Base-by-base conservation (phyloP, 1,140 invertebrate genomes). In the Popillia japonica region DNA sequence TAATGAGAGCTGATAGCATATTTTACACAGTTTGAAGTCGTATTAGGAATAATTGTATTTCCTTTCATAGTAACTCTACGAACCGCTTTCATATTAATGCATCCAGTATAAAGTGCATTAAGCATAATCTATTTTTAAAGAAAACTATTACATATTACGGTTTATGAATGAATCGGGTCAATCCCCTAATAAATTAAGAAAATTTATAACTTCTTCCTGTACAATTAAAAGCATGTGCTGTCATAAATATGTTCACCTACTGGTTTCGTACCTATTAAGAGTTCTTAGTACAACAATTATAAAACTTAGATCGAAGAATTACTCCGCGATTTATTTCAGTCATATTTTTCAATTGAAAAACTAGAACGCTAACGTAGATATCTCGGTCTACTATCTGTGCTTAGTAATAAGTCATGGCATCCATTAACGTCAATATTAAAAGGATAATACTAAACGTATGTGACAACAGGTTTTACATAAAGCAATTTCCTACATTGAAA, bases 241-340 rank as follows among this genome's bases (percentile, higher is more conserved):
- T 68, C 61, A 27, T 68, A 68, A 68, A 68, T 68, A 68, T 27
- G 48, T 17, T 68, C 17, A 68, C 61, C 61, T 22, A 68, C 11
- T 22, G 27, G 20, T 34, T n/a, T 14, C 22, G 22, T 22, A 14
- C 9, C 48, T n/a, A 17, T 55, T 55, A 34, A 34, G 61, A 34
- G 61, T 68, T 68, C 20, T 34, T 27, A 6, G 20, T 34, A 34
- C 27, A 68, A 68, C 61, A 68, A 68, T 68, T 68, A 68, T 68
- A 68, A 68, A 68, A 22, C 27, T 68, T 68, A 68, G 6, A 14
- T 68, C 61, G 61, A 68, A 27, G 61, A 23, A 68, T 27, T 6
- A 14, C 61, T 34, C 2, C 14, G 48, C 48, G 48, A 55, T 55
- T 55, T 55, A 55, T 55, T 55, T 55, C 11, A 55, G 48, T 55